Base-by-base conservation (phyloP, 2,113 vertebrate genomes). In the Cnemophilus loriae region DNA sequence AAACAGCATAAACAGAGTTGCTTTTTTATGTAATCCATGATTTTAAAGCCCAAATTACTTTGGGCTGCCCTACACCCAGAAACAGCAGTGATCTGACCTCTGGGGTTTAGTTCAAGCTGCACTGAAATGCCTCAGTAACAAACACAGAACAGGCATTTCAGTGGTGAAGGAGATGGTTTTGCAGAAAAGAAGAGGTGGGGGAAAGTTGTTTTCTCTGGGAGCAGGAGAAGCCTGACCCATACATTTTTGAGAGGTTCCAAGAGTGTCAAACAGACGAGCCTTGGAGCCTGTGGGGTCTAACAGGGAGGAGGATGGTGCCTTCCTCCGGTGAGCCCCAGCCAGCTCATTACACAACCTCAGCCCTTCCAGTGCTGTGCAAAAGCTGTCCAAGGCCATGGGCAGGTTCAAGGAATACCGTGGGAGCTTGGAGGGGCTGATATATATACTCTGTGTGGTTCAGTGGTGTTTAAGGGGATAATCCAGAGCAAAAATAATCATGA, bases 351-450 rank as follows among this genome's bases (percentile, higher is more conserved):
- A 59, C 16, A 16, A 3, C 13, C 69, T 26, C 70, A 60, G 53
- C 77, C 9, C 59, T 22, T 7, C 33, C 79, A 19, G 63, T 5
- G 41, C 27, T 9, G 0, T 26, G 37, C 50, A 21, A 4, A 59
- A 26, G 7, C 70, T 81, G 68, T 1, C 30, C 27, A 16, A 20
- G 81, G 61, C 53, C 32, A 3, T 1, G 71, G 78, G 55, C 73
- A 78, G 71, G 50, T 11, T 46, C 55, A 9, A 1, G 70, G 27
- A 33, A 37, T 6, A 1, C 55, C 0, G 1, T 7, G 22, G 28
- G 57, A 56, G 53, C 69, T 33, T 1, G 0, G 39, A 37, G n/a
- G 11, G 84, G 20, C 23, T 53, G 33, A 0, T 26, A 1, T 1
- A 0, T 16, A 6, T 16, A 6, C 23, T 56, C 75, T 39, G 22